Evolutionary conservation across 2,113 vertebrate species (phyloP), one percentile per base, ranked within the genome.

Genomic region (Coptodon bakossiorum): DNA sequence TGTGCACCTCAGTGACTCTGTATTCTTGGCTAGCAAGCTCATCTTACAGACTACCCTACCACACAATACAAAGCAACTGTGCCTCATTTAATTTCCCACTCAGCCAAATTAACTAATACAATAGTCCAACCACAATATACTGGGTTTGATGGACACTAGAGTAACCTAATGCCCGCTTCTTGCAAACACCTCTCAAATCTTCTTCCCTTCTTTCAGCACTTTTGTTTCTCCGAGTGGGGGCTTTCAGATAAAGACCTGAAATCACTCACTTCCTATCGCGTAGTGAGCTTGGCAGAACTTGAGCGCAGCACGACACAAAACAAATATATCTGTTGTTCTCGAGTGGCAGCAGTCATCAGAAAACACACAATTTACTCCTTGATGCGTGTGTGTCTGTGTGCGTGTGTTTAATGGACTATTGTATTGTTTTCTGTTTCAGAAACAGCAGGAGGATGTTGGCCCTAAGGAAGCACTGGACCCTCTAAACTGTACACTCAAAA

Each of bases 251-350:
- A 91, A 63, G 9, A 7, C n/a, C 73, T 89, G 57, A 81, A 90
- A 94, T 93, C 88, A 80, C 45, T 91, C 88, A 92, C 36, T 83
- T 89, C 87, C 85, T 89, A 91, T 92, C 61, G 12, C 38, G 29
- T 7, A 5, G 53, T 14, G 56, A 90, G 90, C 82, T 40, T 86
- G 82, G 78, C 79, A 86, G 52, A 86, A 93, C 71, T 43, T 43
- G 40, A 92, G 56, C 48, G 14, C 29, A 31, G 83, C 56, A 50
- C 54, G 68, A 87, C 66, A 80, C 80, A 87, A 91, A 90, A 92
- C 83, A 92, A 88, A 93, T 86, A 79, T 86, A 88, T 90, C 83
- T 80, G 34, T 17, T 86, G 79, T 76, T 91, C 82, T 79, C n/a
- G 1, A 78, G 80, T 24, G n/a, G 80, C 80, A 88, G 68, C 36